Conservation (phyloP, 2,113 vertebrate species). For the Leptodactylus fuscus region DNA sequence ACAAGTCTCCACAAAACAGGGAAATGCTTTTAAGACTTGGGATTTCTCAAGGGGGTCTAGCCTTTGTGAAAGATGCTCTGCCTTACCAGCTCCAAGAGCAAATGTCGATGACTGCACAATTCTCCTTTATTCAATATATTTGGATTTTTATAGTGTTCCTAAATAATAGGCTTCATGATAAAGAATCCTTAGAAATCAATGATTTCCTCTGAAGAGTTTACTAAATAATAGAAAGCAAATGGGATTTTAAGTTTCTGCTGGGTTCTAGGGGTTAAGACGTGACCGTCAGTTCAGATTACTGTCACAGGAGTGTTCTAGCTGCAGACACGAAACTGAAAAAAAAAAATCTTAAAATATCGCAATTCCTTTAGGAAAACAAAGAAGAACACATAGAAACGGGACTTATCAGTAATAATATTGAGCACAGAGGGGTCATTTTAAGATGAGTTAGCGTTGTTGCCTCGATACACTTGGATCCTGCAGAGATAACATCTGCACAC, state of each 20-base stretch:
- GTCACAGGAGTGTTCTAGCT: conserved; percentile 70
- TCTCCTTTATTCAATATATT: neutral
- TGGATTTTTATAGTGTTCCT: neutral
- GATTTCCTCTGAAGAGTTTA: conserved; percentile 68
- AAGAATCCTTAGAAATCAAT: conserved; percentile 73
- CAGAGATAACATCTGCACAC: neutral
- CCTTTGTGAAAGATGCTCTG: conserved; percentile 76
- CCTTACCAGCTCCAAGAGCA: conserved; percentile 55
- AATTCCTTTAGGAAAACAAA: conserved; percentile 33
- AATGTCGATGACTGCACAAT: neutral
- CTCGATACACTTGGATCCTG: neutral
- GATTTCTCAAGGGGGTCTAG: conserved; percentile 73
- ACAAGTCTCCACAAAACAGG: conserved; percentile 69
- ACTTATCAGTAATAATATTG: neutral
- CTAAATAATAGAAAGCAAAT: conserved; percentile 61
- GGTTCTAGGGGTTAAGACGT: conserved; percentile 70
- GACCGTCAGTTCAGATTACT: conserved; percentile 76
- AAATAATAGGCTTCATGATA: conserved; percentile 60
- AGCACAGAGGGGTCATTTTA: neutral
- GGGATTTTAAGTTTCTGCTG: conserved; percentile 74
- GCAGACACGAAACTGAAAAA: conserved; percentile 69
- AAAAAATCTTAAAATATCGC: conserved; percentile 12
- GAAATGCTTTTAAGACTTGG: conserved; percentile 74
- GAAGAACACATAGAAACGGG: neutral
- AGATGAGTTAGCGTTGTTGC: neutral